Base-by-base conservation (phyloP, 1,140 invertebrate species). In the Drosophila sp. region DNA sequence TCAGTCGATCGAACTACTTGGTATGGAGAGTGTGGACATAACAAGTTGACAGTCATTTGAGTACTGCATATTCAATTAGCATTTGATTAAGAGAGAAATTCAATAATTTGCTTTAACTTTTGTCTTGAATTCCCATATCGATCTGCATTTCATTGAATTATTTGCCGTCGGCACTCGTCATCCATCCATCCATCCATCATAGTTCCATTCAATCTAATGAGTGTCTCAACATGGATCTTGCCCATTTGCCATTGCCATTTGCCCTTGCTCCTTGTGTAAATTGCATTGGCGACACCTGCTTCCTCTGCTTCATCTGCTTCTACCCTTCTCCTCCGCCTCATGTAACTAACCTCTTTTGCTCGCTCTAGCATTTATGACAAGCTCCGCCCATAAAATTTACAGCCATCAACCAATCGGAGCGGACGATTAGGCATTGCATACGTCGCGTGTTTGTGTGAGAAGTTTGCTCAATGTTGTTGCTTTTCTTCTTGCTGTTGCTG, bases 221-320 rank as follows among this genome's bases (percentile, higher is more conserved):
- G 6, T 50, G 44, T 27, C 44, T 50, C 25, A 25, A 27, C 23
- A 50, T 27, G 44, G 44, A 50, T 50, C 8, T 50, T 50, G 40
- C 30, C 30, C 4, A 4, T 30, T 4, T 30, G 0, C 4, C 30
- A 3, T 30, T 8, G 8, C 35, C 35, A 10, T 11, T 38, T 38
- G 35, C 56, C 56, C 56, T 57, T 57, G 30, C 56, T 23, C 6
- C 35, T 58, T 58, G 27, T 38, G 35, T 69, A 79, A 86, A 86
- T 86, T 79, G 76, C 69, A 76, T 27, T 69, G 69, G 66, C 83
- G 76, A 86, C 82, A 86, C 82, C 82, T 86, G 82, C 78, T 38
- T 2, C 27, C 55, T 41, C 25, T 29, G 23, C 25, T 66, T 35
- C 40, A 17, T 55, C 35, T 35, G 33, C 68, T 76, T 58, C 55